These are phyloP conservation scores for Ctenodactylus gundi DNA, from an alignment of 2,113 vertebrate species.

Conservation along the genomic window DNA sequence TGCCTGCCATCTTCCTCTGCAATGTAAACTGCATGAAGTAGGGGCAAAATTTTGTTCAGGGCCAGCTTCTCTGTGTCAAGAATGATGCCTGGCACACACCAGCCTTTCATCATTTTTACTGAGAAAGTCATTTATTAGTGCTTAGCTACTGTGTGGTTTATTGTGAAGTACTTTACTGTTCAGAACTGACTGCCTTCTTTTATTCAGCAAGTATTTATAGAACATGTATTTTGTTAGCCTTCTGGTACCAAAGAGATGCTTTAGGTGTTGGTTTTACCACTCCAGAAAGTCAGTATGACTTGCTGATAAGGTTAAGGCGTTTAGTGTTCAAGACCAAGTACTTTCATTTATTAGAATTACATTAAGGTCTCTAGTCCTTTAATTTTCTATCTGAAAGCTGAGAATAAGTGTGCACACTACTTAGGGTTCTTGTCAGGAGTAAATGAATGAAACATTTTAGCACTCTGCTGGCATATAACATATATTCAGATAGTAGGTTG, in stretches of 20 bases:
- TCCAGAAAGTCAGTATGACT: background rate
- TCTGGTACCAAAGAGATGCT: background rate
- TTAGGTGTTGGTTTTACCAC: background rate
- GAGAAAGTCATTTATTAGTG: no score
- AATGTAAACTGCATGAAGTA: background rate
- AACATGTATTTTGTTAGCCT: background rate
- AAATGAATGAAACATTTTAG: background rate
- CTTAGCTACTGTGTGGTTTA: background rate
- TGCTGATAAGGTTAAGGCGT: background rate
- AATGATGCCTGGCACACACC: background rate
- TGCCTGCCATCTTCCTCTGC: background rate
- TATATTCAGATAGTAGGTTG: no score
- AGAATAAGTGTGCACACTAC: background rate
- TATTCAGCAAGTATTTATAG: background rate
- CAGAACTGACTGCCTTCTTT: background rate
- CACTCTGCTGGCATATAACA: background rate
- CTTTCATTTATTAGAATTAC: background rate
- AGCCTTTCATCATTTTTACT: background rate
- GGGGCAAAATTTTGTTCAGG: background rate
- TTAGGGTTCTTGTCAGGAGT: background rate
- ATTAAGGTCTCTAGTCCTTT: background rate
- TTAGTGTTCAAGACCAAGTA: background rate
- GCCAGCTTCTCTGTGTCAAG: background rate
- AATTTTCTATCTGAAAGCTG: background rate
- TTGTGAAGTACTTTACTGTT: slow-evolving; percentile 7